These are phyloP conservation scores for Palythoa grandiflora DNA, from an alignment of 92 coral and sea anemone genomes.

Conservation along the genomic window DNA sequence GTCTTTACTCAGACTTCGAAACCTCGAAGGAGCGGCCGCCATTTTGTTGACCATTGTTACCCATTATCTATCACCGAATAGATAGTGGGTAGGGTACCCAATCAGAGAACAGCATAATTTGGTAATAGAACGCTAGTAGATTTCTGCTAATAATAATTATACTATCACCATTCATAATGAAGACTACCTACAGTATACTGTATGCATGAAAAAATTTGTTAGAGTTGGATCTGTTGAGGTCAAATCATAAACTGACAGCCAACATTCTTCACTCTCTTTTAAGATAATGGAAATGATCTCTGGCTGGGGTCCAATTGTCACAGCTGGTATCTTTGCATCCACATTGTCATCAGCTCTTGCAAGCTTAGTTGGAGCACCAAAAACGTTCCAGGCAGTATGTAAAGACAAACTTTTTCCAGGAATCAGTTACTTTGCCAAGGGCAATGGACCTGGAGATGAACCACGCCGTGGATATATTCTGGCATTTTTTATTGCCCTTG, in stretches of 20 bases:
- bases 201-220: too few species aligned
- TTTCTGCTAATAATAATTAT: too few species aligned
- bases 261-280: neutral
- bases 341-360: constrained; percentile 99
- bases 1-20: too few species aligned
- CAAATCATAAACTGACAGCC: neutral
- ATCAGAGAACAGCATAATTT: too few species aligned
- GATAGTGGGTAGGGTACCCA: too few species aligned
- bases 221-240: neutral
- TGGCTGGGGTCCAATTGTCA: constrained; percentile 97
- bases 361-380: constrained; percentile 98
- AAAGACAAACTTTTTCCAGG: constrained; percentile 90
- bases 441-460: constrained; percentile 90
- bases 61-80: too few species aligned
- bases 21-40: too few species aligned
- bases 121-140: too few species aligned
- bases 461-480: constrained; percentile 94
- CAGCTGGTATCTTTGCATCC: constrained; percentile 96
- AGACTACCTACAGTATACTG: too few species aligned
- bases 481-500: constrained; percentile 83
- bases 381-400: constrained; percentile 97
- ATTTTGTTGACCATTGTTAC: too few species aligned
- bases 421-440: constrained; percentile 77
- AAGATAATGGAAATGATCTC: constrained; percentile 92
- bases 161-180: too few species aligned